Evolutionary conservation across 37 sponge, comb jelly and placozoan species (phyloP).

Genomic region (Petrosia ficiformis): DNA sequence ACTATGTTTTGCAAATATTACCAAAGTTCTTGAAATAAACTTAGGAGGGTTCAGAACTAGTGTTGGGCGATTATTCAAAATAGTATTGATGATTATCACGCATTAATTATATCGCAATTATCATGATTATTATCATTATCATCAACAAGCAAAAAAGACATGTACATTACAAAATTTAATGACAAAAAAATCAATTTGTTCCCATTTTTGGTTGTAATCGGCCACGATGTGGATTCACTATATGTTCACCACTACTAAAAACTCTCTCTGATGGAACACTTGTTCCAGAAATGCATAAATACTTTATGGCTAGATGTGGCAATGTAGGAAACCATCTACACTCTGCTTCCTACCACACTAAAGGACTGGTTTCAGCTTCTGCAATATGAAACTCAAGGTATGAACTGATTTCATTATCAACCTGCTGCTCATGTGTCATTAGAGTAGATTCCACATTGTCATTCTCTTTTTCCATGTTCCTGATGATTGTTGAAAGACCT

Average conservation of each 20-base stretch:
- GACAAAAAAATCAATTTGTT: slow-evolving; percentile 27
- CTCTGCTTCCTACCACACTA: slow-evolving; percentile 12
- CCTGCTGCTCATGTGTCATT: not conserved
- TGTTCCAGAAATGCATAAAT: slow-evolving; percentile 5
- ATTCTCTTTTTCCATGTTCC: slow-evolving; percentile 16
- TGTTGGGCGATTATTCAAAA: slow-evolving; percentile 1
- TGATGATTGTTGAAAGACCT: slow-evolving; percentile 35
- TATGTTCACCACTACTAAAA: slow-evolving; percentile 30
- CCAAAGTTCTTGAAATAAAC: no score
- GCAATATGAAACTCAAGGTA: slow-evolving; percentile 14
- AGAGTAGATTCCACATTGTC: not conserved
- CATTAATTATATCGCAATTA: no score
- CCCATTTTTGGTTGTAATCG: slow-evolving; percentile 27
- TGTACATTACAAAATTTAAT: slow-evolving; percentile 6
- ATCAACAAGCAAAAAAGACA: not conserved
- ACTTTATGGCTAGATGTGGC: slow-evolving; percentile 4
- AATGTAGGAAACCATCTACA: not conserved
- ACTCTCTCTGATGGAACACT: slow-evolving; percentile 52
- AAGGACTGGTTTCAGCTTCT: not conserved
- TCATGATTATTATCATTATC: not conserved
- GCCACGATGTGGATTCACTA: slow-evolving; percentile 18
- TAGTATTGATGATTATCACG: not conserved
- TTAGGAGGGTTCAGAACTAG: no score
- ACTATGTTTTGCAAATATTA: no score
- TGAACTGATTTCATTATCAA: slow-evolving; percentile 8